Conservation (phyloP, 2,888 invertebrate genomes). For the Nemoura dubitans region DNA sequence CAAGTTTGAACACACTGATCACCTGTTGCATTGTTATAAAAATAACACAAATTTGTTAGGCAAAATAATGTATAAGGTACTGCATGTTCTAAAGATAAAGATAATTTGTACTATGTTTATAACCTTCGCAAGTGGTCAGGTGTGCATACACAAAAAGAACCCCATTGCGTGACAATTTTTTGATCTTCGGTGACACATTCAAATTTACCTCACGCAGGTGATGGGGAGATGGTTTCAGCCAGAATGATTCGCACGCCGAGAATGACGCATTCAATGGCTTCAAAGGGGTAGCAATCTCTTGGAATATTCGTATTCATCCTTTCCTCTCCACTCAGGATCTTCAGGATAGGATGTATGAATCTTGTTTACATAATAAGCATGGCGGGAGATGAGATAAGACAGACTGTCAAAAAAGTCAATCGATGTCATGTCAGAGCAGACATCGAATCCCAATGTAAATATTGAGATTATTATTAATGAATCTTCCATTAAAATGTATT, state of each 20-base stretch:
- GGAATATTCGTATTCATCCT: not conserved
- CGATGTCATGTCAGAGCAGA: not conserved
- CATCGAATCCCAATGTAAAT: not conserved
- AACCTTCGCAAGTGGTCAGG: not conserved
- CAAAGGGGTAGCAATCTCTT: not conserved
- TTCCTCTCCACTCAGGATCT: not conserved
- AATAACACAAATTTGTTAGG: not conserved
- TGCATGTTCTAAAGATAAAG: not conserved
- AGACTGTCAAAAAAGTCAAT: not conserved
- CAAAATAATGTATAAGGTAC: not conserved
- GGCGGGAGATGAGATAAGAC: not conserved
- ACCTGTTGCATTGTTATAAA: not conserved
- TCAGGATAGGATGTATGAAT: not conserved
- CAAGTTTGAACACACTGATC: not conserved
- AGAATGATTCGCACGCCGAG: not conserved
- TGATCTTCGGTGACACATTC: not conserved
- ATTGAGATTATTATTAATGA: not conserved
- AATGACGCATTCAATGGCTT: not conserved
- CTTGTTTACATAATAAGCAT: not conserved
- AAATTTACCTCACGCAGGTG: not conserved
- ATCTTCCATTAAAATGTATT: not conserved
- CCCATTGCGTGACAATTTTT: not conserved
- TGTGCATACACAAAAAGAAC: not conserved
- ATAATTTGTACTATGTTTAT: not conserved
- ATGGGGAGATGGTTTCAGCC: not conserved